Percentiles rank a stretch among this genome's conserved stretches.
phyloP scores from a whole-genome alignment of 1,140 invertebrate genomes.

The Trichonephila clavipes region DNA sequence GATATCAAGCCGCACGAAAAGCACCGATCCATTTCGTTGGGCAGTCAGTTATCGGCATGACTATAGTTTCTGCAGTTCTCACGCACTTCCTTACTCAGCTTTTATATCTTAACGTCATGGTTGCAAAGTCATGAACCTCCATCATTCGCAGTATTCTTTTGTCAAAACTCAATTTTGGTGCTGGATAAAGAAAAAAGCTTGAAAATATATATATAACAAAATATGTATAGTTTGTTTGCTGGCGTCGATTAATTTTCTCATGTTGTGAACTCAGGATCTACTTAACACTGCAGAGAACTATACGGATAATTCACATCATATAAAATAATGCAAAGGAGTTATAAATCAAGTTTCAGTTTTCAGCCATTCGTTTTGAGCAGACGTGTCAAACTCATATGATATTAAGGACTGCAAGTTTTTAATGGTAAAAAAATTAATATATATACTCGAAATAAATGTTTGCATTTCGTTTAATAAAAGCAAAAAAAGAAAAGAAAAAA shows the following conservation, averaged over 20 bases:
- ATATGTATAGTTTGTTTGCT: no score
- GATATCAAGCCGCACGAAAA: slow-evolving; percentile 6
- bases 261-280: neutral
- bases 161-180: slow-evolving; percentile 4
- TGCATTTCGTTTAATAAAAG: no score
- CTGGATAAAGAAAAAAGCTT: neutral
- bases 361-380: neutral
- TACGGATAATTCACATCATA: neutral
- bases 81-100: neutral
- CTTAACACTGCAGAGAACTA: neutral
- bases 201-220: neutral
- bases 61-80: neutral
- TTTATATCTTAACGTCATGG: slow-evolving; percentile 31
- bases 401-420: no score
- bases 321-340: neutral
- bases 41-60: slow-evolving; percentile 34
- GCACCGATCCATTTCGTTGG: slow-evolving; percentile 20
- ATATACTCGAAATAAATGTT: no score
- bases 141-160: neutral
- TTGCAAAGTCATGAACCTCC: slow-evolving; percentile 26
- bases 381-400: neutral
- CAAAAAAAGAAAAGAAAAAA: no score
- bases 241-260: neutral
- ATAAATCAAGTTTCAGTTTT: neutral
- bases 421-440: no score